Percentiles rank a stretch among this genome's conserved stretches.
Conservation (phyloP, 2,113 vertebrate genomes). For the Microtus oregoni region DNA sequence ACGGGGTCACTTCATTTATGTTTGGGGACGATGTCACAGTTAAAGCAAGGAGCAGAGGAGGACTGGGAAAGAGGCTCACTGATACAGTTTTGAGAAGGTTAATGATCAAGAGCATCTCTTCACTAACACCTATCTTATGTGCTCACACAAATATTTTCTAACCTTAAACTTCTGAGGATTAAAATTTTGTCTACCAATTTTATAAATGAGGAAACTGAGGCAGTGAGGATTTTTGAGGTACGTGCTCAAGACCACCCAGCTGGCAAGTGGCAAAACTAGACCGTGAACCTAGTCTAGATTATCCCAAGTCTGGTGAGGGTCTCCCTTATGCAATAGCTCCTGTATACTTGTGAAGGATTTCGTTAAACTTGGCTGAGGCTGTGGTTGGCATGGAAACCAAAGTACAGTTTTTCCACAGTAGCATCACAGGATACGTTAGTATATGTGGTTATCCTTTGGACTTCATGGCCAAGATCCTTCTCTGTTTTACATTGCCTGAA, state of each 20-base stretch:
- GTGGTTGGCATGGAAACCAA: background rate
- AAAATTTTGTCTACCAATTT: background rate
- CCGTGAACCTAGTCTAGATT: background rate
- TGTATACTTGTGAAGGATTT: background rate
- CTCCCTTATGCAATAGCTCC: background rate
- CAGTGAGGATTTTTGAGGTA: background rate
- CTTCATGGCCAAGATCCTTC: background rate
- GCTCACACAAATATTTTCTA: background rate
- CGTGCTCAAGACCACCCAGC: background rate
- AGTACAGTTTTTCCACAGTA: background rate
- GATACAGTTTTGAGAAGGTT: constrained; percentile 29
- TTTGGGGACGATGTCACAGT: constrained; percentile 62
- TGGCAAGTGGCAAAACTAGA: background rate
- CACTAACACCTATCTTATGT: background rate
- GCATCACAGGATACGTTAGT: background rate
- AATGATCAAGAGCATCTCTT: background rate
- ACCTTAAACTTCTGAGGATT: constrained; percentile 10
- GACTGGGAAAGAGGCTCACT: constrained; percentile 25
- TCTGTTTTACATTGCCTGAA: constrained; percentile 40
- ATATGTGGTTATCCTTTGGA: background rate
- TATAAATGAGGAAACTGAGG: background rate
- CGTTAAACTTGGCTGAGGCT: background rate
- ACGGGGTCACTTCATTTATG: constrained; percentile 75
- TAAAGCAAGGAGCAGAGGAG: constrained; percentile 17
- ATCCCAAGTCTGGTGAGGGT: background rate